Conservation (phyloP, 2,797 vertebrate genomes). For the Potorous gilbertii region DNA sequence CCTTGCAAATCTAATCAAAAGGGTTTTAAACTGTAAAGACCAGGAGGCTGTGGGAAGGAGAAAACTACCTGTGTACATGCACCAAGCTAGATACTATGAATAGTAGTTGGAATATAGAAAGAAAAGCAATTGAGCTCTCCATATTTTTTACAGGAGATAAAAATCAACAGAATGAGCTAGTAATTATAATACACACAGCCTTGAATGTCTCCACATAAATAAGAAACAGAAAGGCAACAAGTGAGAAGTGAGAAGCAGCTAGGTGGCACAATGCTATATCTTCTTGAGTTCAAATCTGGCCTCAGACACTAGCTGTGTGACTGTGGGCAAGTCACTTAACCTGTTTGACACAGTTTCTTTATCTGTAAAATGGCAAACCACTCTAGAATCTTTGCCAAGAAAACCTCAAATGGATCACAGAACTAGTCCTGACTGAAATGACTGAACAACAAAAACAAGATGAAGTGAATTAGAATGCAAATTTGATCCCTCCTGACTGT, state of each 20-base stretch:
- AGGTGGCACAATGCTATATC: neutral
- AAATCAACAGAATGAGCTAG: neutral
- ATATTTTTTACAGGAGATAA: neutral
- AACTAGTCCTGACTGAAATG: neutral
- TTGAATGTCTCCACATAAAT: neutral
- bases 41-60: neutral
- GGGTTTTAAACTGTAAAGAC: neutral
- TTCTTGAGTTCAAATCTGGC: neutral
- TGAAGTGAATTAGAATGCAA: neutral
- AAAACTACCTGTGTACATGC: neutral
- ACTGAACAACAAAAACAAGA: neutral
- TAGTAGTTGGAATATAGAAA: neutral
- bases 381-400: neutral
- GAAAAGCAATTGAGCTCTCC: neutral
- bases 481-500: neutral
- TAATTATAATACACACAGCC: neutral
- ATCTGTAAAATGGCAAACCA: neutral
- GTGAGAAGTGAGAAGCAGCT: neutral
- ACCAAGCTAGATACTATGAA: neutral
- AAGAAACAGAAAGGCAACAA: neutral
- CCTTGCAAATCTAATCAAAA: constrained; percentile 8
- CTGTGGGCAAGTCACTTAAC: neutral
- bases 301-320: neutral
- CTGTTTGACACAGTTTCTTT: neutral
- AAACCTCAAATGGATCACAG: neutral